These are phyloP conservation scores for Misgurnus mizolepis DNA, from an alignment of 2,113 vertebrate species.

Conservation along the genomic window DNA sequence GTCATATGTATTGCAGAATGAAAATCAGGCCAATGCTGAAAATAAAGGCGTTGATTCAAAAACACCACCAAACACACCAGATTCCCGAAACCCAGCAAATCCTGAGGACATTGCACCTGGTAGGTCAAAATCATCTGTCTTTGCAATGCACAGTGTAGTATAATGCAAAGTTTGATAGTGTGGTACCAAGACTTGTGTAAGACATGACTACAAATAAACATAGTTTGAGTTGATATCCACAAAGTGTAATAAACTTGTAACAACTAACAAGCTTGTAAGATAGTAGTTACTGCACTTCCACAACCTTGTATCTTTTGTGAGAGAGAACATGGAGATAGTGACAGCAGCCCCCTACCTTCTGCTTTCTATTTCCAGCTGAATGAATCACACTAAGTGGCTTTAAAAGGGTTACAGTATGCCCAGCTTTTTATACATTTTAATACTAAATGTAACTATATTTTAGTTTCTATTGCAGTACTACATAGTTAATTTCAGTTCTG, in stretches of 20 bases:
- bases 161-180: not conserved
- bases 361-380: conserved; percentile 21
- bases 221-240: too few species aligned
- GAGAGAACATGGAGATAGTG: not conserved
- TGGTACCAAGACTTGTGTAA: not conserved
- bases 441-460: not conserved
- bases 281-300: not conserved
- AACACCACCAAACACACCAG: conserved; percentile 81
- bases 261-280: not conserved
- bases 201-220: not conserved
- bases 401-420: not conserved
- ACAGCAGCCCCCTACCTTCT: not conserved
- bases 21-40: conserved; percentile 68
- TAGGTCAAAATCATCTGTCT: conserved; percentile 60
- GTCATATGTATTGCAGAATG: conserved; percentile 59
- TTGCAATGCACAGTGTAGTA: not conserved
- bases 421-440: not conserved
- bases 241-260: too few species aligned
- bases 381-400: conserved; percentile 7
- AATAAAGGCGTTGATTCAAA: conserved; percentile 72
- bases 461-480: not conserved
- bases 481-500: not conserved
- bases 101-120: conserved; percentile 86
- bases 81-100: conserved; percentile 77
- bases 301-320: conserved; percentile 1